Conservation (phyloP, 2,797 vertebrate species). For the Coranthus polyacanthus region DNA sequence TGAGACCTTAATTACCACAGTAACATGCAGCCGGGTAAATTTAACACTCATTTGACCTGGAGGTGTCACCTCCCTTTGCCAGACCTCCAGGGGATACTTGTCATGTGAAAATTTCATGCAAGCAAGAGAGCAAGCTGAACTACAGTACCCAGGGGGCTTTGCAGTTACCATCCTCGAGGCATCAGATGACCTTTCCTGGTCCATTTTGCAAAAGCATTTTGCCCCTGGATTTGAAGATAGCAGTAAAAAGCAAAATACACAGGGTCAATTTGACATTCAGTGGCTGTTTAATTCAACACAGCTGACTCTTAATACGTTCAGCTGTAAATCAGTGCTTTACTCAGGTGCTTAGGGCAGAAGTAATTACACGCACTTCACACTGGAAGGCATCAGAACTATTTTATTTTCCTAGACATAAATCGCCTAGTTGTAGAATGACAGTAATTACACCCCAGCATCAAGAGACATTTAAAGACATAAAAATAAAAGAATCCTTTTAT, state of each 20-base stretch:
- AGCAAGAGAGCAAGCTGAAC: conserved; percentile 48
- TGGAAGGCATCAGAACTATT: conserved; percentile 2
- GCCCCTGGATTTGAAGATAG: conserved; percentile 22
- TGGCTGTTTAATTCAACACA: conserved; percentile 48
- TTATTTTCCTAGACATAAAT: conserved; percentile 12
- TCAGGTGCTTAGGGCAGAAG: conserved; percentile 13
- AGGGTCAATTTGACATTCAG: conserved; percentile 49
- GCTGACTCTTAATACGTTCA: conserved; percentile 1
- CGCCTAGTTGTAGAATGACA: conserved; percentile 6
- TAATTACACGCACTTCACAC: conserved; percentile 14
- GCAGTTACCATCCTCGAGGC: conserved; percentile 55
- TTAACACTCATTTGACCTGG: conserved; percentile 55
- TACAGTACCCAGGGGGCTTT: conserved; percentile 56
- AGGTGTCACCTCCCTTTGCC: conserved; percentile 50
- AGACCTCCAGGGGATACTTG: conserved; percentile 25
- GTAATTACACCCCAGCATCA: conserved; percentile 9
- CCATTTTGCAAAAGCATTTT: conserved; percentile 16
- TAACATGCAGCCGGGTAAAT: conserved; percentile 47
- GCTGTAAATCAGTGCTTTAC: conserved; percentile 15
- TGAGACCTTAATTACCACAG: conserved; percentile 63
- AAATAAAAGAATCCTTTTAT: background rate
- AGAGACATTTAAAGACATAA: conserved; percentile 10
- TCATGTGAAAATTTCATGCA: conserved; percentile 37
- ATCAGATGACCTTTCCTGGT: conserved; percentile 56
- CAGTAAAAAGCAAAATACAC: conserved; percentile 26